Percentiles rank a stretch among this genome's conserved stretches.
Conservation (phyloP, 1,140 invertebrate genomes). For the Drepana arcuata region DNA sequence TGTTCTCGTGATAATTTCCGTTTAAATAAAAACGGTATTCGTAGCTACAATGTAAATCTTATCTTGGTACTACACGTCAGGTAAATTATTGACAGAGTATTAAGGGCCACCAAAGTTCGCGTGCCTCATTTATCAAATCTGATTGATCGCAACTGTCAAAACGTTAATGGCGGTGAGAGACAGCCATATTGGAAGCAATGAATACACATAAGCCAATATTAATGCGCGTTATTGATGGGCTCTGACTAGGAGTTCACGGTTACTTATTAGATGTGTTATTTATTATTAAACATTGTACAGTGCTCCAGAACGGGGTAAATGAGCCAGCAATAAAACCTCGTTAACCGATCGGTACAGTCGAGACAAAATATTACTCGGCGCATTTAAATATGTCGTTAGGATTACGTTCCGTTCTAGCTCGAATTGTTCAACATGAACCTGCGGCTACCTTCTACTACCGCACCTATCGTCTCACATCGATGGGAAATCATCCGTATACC, state of each 20-base stretch:
- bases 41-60: too few species aligned
- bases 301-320: constrained; percentile 28
- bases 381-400: too few species aligned
- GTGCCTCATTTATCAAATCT: constrained; percentile 60
- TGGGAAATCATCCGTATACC: too few species aligned
- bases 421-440: too few species aligned
- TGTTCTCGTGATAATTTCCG: too few species aligned
- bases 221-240: constrained; percentile 60
- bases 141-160: constrained; percentile 69
- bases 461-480: too few species aligned
- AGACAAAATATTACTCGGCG: too few species aligned
- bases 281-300: constrained; percentile 46
- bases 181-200: constrained; percentile 50
- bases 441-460: too few species aligned
- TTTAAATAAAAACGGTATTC: too few species aligned
- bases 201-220: constrained; percentile 62
- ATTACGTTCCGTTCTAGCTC: too few species aligned
- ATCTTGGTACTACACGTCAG: too few species aligned
- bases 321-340: constrained; percentile 24
- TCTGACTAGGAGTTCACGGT: constrained; percentile 50
- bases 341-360: constrained; percentile 22
- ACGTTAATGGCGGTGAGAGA: constrained; percentile 57
- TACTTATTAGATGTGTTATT: constrained; percentile 60
- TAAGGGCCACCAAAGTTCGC: constrained; percentile 16
- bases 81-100: too few species aligned